phyloP scores from a whole-genome alignment of 2,888 invertebrate genomes.

The Lordiphosa andalusiaca region DNA sequence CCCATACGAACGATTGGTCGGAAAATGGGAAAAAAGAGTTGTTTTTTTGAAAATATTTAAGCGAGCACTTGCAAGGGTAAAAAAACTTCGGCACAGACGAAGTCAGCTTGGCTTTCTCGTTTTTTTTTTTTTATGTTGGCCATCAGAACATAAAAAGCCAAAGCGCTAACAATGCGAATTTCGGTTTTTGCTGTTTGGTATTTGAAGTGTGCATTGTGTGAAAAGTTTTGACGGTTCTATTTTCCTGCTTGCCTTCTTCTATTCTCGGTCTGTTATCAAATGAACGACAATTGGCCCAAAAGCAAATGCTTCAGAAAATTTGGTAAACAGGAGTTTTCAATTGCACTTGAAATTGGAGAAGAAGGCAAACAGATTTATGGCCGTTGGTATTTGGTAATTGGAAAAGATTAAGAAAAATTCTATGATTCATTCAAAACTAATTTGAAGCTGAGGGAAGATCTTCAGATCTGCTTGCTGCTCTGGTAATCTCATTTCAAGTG shows the following conservation, averaged over 20 bases:
- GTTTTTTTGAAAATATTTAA: too few species aligned
- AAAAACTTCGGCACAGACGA: too few species aligned
- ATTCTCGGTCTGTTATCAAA: conserved; percentile 6
- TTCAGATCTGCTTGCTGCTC: too few species aligned
- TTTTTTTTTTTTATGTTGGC: not conserved
- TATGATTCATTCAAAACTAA: too few species aligned
- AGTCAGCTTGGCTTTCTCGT: too few species aligned
- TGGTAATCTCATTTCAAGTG: too few species aligned
- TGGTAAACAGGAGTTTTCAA: conserved; percentile 13
- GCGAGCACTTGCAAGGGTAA: too few species aligned
- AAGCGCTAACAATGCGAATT: conserved; percentile 9
- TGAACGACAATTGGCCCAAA: conserved; percentile 8
- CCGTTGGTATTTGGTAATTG: not conserved
- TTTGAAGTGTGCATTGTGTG: conserved; percentile 58
- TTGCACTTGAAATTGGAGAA: conserved; percentile 6
- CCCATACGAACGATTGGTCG: too few species aligned
- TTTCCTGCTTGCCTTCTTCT: too few species aligned
- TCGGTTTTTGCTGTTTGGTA: conserved; percentile 31
- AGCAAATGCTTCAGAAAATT: conserved; percentile 6
- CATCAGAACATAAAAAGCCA: not conserved
- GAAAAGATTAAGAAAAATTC: too few species aligned
- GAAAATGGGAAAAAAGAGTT: too few species aligned
- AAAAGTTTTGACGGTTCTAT: conserved; percentile 46
- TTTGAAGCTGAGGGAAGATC: too few species aligned
- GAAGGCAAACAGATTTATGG: conserved; percentile 1